Evolutionary conservation across 2,888 invertebrate species (phyloP).

Genomic region (Drosophila peninsularis): DNA sequence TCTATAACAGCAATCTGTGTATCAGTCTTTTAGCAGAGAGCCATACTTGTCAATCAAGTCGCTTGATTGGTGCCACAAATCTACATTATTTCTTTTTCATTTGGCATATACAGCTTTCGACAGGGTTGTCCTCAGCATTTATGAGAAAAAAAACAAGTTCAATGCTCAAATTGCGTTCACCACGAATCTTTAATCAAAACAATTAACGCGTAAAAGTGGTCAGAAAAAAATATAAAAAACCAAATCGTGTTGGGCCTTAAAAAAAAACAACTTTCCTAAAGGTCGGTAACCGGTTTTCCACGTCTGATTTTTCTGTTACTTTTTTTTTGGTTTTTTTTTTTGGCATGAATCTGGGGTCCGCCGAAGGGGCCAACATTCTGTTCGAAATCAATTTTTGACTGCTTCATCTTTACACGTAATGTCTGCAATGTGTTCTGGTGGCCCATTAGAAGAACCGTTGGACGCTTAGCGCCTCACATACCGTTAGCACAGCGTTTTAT

Average conservation of each 20-base stretch:
- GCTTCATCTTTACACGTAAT: constrained; percentile 49
- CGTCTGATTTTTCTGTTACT: constrained; percentile 8
- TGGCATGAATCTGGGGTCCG: constrained; percentile 44
- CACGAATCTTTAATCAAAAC: constrained; percentile 60
- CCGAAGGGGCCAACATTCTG: constrained; percentile 38
- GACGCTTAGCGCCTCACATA: constrained; percentile 53
- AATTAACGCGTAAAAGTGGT: constrained; percentile 67
- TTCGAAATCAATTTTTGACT: constrained; percentile 56
- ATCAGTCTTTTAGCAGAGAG: no score
- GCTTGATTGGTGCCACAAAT: constrained; percentile 15
- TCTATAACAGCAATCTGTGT: no score
- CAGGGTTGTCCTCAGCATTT: constrained; percentile 13
- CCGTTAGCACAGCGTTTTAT: constrained; percentile 63
- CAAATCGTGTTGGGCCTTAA: constrained; percentile 18
- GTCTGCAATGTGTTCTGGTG: constrained; percentile 45
- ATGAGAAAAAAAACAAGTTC: constrained; percentile 33
- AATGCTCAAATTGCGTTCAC: constrained; percentile 44
- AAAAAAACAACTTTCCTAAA: constrained; percentile 71
- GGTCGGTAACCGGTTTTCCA: constrained; percentile 74
- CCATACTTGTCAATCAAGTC: no score
- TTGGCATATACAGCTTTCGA: constrained; percentile 25
- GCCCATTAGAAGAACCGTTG: constrained; percentile 65
- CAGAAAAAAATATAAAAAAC: constrained; percentile 31
- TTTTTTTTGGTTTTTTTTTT: constrained; percentile 36
- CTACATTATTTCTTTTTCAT: neutral